phyloP scores from a whole-genome alignment of 2,888 invertebrate species.

The Hirtodrosophila confusa region DNA sequence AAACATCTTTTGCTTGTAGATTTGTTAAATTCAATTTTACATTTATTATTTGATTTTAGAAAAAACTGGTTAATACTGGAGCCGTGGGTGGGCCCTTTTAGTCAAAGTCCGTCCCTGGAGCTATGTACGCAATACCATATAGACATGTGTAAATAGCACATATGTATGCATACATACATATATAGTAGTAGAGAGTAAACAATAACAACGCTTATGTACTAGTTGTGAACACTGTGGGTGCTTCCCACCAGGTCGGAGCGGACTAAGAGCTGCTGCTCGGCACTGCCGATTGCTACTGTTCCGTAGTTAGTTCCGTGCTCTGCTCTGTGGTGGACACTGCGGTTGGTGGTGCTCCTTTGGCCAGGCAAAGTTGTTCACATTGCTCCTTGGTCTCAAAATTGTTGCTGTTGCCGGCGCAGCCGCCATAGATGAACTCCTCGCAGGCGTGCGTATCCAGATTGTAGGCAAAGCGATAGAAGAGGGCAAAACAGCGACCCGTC shows the following conservation, averaged over 20 bases:
- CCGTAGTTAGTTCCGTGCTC: constrained; percentile 33
- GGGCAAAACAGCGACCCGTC: constrained; percentile 89
- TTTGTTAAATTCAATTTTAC: no score
- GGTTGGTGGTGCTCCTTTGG: constrained; percentile 17
- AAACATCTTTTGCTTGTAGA: no score
- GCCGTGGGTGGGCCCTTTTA: no score
- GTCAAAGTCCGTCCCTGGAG: no score
- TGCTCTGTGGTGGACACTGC: constrained; percentile 29
- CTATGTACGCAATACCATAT: no score
- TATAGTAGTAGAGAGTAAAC: neutral
- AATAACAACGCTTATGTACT: constrained; percentile 26
- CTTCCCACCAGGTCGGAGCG: constrained; percentile 10
- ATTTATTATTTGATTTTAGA: no score
- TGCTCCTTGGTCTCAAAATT: constrained; percentile 88
- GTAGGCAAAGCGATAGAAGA: constrained; percentile 79
- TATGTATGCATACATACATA: no score
- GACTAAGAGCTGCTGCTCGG: constrained; percentile 1
- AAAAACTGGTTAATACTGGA: no score
- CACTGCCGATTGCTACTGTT: constrained; percentile 14
- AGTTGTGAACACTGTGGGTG: constrained; percentile 1
- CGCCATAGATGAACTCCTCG: constrained; percentile 90
- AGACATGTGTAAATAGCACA: no score
- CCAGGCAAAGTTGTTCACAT: constrained; percentile 86
- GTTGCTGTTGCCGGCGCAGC: constrained; percentile 91
- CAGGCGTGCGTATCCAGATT: constrained; percentile 85